Conservation (phyloP, 2,888 invertebrate species). For the Dolomedes plantarius region DNA sequence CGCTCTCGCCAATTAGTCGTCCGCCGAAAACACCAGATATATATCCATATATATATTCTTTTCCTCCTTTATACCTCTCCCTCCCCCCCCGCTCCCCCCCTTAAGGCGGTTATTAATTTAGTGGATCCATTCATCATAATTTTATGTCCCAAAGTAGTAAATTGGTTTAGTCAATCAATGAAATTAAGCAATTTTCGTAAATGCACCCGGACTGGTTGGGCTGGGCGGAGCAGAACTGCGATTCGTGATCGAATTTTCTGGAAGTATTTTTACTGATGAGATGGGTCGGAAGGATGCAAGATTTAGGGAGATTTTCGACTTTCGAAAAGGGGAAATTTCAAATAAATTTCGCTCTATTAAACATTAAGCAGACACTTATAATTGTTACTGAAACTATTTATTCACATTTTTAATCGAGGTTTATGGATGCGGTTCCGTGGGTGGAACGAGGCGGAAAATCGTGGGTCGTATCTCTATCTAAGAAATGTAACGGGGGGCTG, state of each 20-base stretch:
- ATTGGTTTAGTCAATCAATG: conserved; percentile 72
- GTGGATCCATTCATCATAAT: conserved; percentile 68
- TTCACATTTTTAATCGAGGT: not conserved
- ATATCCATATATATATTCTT: conserved; percentile 48
- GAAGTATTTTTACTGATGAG: conserved; percentile 24
- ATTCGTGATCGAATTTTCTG: conserved; percentile 19
- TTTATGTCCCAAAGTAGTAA: conserved; percentile 70
- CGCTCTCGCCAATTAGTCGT: conserved; percentile 61
- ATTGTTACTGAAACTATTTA: conserved; percentile 12
- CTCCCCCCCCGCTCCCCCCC: conserved; percentile 18
- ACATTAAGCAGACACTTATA: conserved; percentile 6
- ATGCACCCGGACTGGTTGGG: conserved; percentile 34
- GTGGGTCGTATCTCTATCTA: not conserved
- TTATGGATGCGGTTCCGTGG: not conserved
- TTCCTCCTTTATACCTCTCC: conserved; percentile 29
- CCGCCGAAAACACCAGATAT: conserved; percentile 31
- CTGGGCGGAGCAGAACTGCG: not conserved
- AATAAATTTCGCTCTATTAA: conserved; percentile 12
- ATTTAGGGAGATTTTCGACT: not conserved
- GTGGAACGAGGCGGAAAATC: not conserved
- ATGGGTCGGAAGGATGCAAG: not conserved
- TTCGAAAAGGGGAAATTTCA: not conserved
- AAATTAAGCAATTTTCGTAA: conserved; percentile 71
- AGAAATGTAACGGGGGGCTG: no score
- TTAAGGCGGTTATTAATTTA: conserved; percentile 70